Base-by-base conservation (phyloP, 2,797 vertebrate genomes). In the Leptodactylus fallax region DNA sequence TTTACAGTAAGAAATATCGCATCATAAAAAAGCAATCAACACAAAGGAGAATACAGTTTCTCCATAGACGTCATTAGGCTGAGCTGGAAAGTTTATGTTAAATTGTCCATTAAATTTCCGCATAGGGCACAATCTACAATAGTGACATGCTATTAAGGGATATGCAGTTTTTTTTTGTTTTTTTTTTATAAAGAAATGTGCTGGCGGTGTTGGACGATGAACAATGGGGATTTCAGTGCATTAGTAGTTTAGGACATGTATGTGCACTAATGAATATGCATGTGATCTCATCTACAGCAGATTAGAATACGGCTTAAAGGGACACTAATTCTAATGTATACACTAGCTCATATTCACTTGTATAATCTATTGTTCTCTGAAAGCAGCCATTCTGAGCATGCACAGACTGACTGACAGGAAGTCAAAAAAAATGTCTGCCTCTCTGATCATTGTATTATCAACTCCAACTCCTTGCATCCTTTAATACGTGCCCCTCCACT, bases 1-100 rank as follows among this genome's bases (percentile, higher is more conserved):
- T 76, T 85, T 85, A 60, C 71, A 74, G 53, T 85, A 76, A 85
- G 69, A 85, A 85, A 85, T 85, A 85, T 76, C 27, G n/a, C 53
- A 85, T 76, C 83, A 85, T 85, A 85, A 85, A 85, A 85, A 85
- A 85, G 69, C 83, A 85, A 85, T 85, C 83, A 85, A 85, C 84
- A 85, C 84, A 85, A 78, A 79, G 27, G 8, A 83, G 60, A 63
- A 61, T 55, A 25, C 36, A 23, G 25, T 79, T 85, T 77, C 71
- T 76, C 55, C 60, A 79, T 65, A 85, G 74, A 78, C 16, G 47
- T 51, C 71, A 85, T 78, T 78, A 79, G 74, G 58, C n/a, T 17
- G 25, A 77, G 84, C 84, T 85, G 47, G 17, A 85, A 85, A 65
- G 84, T 85, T 85, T 78, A 78, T 85, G 83, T 51, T 85, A 85